Evolutionary conservation across 2,113 vertebrate species (phyloP).

Genomic region (Mustelus asterias): DNA sequence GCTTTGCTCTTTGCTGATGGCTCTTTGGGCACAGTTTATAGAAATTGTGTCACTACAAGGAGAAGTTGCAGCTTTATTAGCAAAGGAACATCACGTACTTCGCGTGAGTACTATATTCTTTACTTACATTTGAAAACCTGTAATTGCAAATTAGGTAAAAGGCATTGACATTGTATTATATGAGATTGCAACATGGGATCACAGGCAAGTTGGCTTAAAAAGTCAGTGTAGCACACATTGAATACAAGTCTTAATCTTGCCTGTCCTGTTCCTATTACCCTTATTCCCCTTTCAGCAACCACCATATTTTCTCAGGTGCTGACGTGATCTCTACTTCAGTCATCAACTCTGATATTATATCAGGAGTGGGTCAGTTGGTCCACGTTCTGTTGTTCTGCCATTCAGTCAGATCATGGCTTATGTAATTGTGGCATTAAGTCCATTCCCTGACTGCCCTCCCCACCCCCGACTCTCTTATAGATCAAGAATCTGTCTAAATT

Average conservation of each 20-base stretch:
- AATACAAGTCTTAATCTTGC: background rate
- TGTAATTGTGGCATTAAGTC: background rate
- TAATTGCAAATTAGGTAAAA: background rate
- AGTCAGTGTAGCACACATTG: background rate
- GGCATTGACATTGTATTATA: background rate
- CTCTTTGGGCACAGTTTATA: constrained; percentile 93
- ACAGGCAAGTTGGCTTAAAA: background rate
- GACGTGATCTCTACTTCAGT: background rate
- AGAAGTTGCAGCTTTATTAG: constrained; percentile 72
- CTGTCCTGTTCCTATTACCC: background rate
- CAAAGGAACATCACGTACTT: constrained; percentile 83
- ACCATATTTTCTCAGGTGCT: background rate
- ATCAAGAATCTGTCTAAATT: background rate
- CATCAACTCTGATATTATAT: too few relatives aligned
- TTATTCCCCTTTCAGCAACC: background rate
- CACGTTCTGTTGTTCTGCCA: background rate
- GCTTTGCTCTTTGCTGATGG: constrained; percentile 96
- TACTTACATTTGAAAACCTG: constrained; percentile 9
- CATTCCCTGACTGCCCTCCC: background rate
- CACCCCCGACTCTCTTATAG: background rate
- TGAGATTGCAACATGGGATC: background rate
- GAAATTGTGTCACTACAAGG: constrained; percentile 87
- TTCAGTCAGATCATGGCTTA: background rate
- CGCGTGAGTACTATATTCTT: constrained; percentile 66
- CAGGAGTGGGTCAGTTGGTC: background rate